Evolutionary conservation across 2,888 invertebrate species (phyloP).

Genomic region (Lamellibrachia columna): DNA sequence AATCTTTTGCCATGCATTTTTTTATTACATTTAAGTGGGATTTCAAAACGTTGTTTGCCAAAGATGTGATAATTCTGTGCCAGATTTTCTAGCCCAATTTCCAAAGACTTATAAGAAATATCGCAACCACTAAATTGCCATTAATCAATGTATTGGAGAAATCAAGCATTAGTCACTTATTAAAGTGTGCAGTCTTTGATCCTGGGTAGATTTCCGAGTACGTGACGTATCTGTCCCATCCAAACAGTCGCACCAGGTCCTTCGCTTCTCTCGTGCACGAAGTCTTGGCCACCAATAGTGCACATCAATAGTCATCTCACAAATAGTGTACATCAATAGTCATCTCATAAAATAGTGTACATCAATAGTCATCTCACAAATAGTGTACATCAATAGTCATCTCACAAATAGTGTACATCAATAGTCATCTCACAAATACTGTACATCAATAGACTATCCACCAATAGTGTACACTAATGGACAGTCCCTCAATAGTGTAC

Average conservation of each 20-base stretch:
- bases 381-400: background rate
- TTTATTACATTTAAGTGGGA: background rate
- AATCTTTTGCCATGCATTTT: background rate
- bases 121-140: no score
- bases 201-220: slow-evolving; percentile 78
- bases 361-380: background rate
- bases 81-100: background rate
- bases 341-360: no score
- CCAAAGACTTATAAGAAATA: background rate
- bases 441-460: background rate
- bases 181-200: slow-evolving; percentile 74
- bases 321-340: background rate
- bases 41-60: background rate
- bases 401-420: background rate
- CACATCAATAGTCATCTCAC: background rate
- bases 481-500: background rate
- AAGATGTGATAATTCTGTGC: background rate
- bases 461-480: background rate
- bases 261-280: slow-evolving; percentile 66
- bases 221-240: slow-evolving; percentile 75
- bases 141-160: no score
- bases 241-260: slow-evolving; percentile 72
- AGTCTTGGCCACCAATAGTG: slow-evolving; percentile 44
- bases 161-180: slow-evolving; percentile 42
- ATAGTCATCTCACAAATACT: no score